Base-by-base conservation (phyloP, 1,140 invertebrate species). In the Gryon sp. region DNA sequence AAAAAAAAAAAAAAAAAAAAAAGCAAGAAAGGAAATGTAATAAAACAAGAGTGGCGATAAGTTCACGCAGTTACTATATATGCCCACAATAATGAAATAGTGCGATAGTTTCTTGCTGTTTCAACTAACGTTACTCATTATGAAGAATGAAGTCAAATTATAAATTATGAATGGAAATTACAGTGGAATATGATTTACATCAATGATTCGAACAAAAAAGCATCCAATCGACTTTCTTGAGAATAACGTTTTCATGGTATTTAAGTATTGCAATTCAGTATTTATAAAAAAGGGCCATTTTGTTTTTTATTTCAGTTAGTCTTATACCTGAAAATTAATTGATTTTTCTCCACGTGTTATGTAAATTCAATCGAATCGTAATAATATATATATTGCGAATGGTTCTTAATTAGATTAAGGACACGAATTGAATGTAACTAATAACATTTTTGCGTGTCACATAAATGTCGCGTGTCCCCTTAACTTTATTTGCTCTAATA, bases 61-160 rank as follows among this genome's bases (percentile, higher is more conserved):
- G 38, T 57, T 57, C 19, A 52, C 30, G 48, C 40, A 43, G 20
- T 68, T 57, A 48, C n/a, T n/a, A n/a, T n/a, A n/a, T n/a, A 68
- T 57, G 16, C 6, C 28, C 30, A 32, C 26, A 26, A 53, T 65
- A 45, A 55, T 66, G 48, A 68, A 66, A 66, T n/a, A 50, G 36
- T 28, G 34, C 46, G 22, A 50, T 28, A 66, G 32, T 66, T 45
- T 45, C 20, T 8, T 16, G 36, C 14, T 19, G 26, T 19, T 65
- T 65, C 14, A 18, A 24, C 34, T 26, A 50, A 30, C 45, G 59
- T 41, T 40, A 30, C 50, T 41, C 32, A 48, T 48, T 28, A 14
- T 11, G 12, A 34, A 48, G 28, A 30, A 34, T 2, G 12, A 16
- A 14, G 12, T 63, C 16, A 30, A 32, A 48, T 36, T 36, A 20